Percentiles rank a stretch among this genome's conserved stretches.
These are phyloP conservation scores for Ceratina calcarata DNA, from an alignment of 1,140 invertebrate species.

Conservation along the genomic window DNA sequence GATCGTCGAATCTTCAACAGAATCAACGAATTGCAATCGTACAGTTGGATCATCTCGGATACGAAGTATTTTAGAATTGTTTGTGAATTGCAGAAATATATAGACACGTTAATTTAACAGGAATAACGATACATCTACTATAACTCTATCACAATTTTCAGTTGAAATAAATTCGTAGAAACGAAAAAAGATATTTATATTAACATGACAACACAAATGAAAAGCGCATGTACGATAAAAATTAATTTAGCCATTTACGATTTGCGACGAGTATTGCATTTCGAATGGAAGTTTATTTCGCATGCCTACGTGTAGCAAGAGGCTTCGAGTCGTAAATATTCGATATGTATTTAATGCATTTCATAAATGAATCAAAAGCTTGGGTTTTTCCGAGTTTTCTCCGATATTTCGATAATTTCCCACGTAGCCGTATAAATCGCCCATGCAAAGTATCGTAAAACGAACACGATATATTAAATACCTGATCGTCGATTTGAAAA, in stretches of 20 bases:
- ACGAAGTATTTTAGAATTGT: background rate
- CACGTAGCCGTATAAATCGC: background rate
- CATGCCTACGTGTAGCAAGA: background rate
- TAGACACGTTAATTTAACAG: background rate
- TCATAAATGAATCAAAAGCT: background rate
- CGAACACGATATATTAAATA: background rate
- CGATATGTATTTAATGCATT: background rate
- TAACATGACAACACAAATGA: too few species aligned
- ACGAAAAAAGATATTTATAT: too few species aligned
- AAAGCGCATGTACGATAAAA: too few species aligned
- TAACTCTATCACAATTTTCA: too few species aligned
- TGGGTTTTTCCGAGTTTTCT: background rate
- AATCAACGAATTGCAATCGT: slow-evolving; percentile 33
- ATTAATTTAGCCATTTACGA: too few species aligned
- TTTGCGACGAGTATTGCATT: background rate
- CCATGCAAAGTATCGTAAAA: background rate
- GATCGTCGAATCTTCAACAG: background rate
- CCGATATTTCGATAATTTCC: slow-evolving; percentile 6
- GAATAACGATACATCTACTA: background rate
- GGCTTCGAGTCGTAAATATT: background rate
- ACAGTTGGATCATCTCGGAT: background rate
- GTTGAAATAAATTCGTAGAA: too few species aligned
- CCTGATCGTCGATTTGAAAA: background rate
- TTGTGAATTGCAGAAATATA: background rate
- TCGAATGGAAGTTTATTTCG: background rate